Evolutionary conservation across 2,113 vertebrate species (phyloP).

Genomic region (Cyanoramphus novaezelandiae): DNA sequence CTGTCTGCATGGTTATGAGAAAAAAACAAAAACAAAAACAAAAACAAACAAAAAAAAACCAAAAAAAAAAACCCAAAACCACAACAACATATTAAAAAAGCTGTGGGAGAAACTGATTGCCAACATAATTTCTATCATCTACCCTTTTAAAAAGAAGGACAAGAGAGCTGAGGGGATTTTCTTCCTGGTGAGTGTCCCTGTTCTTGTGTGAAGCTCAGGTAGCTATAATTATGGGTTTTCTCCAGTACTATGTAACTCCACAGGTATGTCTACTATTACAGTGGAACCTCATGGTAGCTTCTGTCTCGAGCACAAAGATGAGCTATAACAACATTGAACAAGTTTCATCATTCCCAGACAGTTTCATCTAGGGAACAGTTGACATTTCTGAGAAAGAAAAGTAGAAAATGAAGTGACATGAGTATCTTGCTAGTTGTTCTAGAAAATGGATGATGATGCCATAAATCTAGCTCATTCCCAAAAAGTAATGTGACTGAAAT

Average conservation of each 20-base stretch:
- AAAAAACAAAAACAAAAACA: not conserved
- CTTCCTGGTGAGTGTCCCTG: not conserved
- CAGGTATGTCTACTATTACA: not conserved
- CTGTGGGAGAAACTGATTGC: not conserved
- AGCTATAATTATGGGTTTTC: not conserved
- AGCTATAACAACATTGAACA: not conserved
- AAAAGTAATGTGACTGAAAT: not conserved
- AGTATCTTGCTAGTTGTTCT: not conserved
- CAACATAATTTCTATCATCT: not conserved
- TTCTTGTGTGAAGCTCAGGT: not conserved
- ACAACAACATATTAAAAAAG: not conserved
- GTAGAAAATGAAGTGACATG: not conserved
- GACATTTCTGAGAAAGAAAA: not conserved
- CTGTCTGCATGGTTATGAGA: not conserved
- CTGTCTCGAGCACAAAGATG: not conserved
- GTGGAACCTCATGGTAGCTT: not conserved
- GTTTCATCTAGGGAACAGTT: not conserved
- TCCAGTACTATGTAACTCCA: not conserved
- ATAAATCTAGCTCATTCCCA: constrained; percentile 1
- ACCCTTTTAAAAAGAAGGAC: not conserved
- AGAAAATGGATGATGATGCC: not conserved
- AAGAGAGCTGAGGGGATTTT: not conserved
- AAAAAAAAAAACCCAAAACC: too few relatives aligned
- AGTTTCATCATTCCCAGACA: not conserved
- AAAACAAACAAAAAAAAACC: not conserved